phyloP scores from a whole-genome alignment of 2,888 invertebrate species.

The Melanostoma scalare region DNA sequence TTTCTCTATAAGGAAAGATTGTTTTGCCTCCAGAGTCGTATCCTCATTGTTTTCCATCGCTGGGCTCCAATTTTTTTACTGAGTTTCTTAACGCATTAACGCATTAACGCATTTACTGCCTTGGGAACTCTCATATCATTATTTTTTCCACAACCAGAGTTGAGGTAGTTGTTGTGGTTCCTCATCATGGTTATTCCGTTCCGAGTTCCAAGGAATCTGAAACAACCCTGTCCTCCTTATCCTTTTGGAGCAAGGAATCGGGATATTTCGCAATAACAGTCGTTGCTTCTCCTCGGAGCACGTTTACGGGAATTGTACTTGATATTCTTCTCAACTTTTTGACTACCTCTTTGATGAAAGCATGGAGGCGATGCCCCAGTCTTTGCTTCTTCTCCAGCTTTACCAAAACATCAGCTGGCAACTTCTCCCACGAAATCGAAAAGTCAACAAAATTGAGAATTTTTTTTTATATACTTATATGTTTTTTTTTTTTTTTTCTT shows the following conservation, averaged over 20 bases:
- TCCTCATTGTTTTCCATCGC: background rate
- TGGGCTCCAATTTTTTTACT: background rate
- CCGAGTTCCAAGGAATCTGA: background rate
- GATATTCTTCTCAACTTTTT: slow-evolving; percentile 13
- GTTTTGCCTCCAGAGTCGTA: slow-evolving; percentile 8
- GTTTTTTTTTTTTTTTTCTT: no score
- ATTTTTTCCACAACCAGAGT: background rate
- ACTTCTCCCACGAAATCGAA: background rate
- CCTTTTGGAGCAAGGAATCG: slow-evolving; percentile 3
- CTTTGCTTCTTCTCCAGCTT: slow-evolving; percentile 19
- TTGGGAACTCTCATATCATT: slow-evolving; percentile 2
- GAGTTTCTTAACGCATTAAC: background rate
- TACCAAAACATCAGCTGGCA: slow-evolving; percentile 1
- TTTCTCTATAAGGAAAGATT: slow-evolving; percentile 10
- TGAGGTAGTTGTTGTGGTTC: slow-evolving; percentile 17
- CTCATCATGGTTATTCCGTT: slow-evolving; percentile 13
- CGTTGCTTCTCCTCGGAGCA: background rate
- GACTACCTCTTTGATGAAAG: slow-evolving; percentile 12
- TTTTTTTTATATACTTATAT: no score
- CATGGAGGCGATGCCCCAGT: slow-evolving; percentile 20
- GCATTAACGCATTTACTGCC: background rate
- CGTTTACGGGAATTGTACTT: background rate
- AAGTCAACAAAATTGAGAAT: background rate
- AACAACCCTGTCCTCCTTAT: slow-evolving; percentile 3
- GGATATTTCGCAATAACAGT: background rate